A percentile compares a stretch with the other conserved stretches of the same genome.
Evolutionary conservation across 2,888 invertebrate species (phyloP).

Genomic region (Dryocosmus kuriphilus): DNA sequence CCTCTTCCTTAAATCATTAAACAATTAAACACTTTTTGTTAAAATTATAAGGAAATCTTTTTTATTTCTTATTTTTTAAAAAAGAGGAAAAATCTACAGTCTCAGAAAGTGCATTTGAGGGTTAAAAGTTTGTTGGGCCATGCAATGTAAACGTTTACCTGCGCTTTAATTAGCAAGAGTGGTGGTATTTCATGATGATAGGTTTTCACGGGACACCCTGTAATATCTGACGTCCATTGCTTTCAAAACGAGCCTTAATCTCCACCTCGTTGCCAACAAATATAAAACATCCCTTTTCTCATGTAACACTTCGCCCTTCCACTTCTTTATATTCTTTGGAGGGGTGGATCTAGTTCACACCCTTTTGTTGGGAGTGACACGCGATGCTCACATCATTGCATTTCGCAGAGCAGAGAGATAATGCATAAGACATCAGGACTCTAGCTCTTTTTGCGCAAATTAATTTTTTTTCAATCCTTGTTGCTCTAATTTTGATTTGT

Average conservation of each 20-base stretch:
- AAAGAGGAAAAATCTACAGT: not conserved
- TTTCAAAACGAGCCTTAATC: conserved; percentile 68
- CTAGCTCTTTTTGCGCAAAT: not conserved
- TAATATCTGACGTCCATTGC: conserved; percentile 62
- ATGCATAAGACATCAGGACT: conserved; percentile 37
- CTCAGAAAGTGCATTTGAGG: not conserved
- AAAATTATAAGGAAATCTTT: not conserved
- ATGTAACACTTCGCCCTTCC: conserved; percentile 42
- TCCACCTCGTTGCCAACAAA: conserved; percentile 65
- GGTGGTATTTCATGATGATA: conserved; percentile 35
- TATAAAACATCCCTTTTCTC: conserved; percentile 74
- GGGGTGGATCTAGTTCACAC: conserved; percentile 56
- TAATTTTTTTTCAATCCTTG: conserved; percentile 1
- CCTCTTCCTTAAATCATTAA: not conserved
- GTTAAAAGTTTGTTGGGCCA: not conserved
- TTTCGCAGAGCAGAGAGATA: conserved; percentile 43
- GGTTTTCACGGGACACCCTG: conserved; percentile 16
- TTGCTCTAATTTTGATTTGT: not conserved
- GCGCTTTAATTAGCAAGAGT: conserved; percentile 25
- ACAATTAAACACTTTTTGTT: not conserved
- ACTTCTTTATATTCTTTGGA: conserved; percentile 51
- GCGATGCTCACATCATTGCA: conserved; percentile 76
- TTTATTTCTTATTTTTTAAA: not conserved
- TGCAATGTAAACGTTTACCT: conserved; percentile 28
- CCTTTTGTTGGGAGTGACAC: conserved; percentile 67